phyloP scores from a whole-genome alignment of 2,797 vertebrate species.

The Pristis pectinata region DNA sequence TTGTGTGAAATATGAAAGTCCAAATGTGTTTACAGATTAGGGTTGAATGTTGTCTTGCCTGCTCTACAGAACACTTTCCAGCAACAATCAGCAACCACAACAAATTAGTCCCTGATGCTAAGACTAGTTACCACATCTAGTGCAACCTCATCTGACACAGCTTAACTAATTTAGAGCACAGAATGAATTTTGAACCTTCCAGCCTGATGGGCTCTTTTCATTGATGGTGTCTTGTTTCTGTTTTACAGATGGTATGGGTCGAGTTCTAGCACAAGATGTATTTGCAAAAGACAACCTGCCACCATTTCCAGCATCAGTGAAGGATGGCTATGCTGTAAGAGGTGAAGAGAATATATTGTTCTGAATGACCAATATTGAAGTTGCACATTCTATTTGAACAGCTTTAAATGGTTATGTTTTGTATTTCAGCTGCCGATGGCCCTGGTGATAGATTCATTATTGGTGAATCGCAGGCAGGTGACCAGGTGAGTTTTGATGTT shows the following conservation, averaged over 20 bases:
- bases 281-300: slow-evolving; percentile 99
- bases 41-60: neutral
- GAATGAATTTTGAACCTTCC: too few relatives aligned
- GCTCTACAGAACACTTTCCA: neutral
- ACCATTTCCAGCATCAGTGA: slow-evolving; percentile 93
- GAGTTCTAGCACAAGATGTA: slow-evolving; percentile 96
- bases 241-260: slow-evolving; percentile 84
- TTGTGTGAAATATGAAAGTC: neutral
- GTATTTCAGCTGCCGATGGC: slow-evolving; percentile 81
- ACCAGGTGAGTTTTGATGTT: slow-evolving; percentile 72
- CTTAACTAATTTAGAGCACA: neutral
- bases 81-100: neutral
- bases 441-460: slow-evolving; percentile 97
- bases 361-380: slow-evolving; percentile 38
- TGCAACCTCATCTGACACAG: neutral
- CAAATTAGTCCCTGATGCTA: neutral
- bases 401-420: neutral
- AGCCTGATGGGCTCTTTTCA: neutral
- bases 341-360: slow-evolving; percentile 60
- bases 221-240: slow-evolving; percentile 31
- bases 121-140: neutral
- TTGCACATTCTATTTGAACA: slow-evolving; percentile 4
- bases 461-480: slow-evolving; percentile 94
- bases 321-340: slow-evolving; percentile 96
- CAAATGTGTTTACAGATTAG: neutral